Evolutionary conservation across 64 coral and sea anemone genomes (phyloP).

Genomic region (Montipora foliosa): DNA sequence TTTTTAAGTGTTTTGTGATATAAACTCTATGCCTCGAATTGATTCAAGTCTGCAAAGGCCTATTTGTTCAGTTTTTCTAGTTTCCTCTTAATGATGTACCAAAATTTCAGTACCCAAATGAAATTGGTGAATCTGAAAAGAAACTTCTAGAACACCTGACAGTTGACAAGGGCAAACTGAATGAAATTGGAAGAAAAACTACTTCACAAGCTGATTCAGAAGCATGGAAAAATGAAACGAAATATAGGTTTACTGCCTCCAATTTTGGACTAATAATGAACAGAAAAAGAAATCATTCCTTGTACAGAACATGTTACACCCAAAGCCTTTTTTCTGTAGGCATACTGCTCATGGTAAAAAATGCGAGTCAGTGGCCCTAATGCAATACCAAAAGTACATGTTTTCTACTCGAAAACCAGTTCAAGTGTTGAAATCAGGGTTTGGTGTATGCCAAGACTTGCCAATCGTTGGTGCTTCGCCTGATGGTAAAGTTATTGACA

Average conservation of each 20-base stretch:
- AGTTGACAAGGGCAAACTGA: constrained; percentile 42
- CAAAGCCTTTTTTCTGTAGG: constrained; percentile 26
- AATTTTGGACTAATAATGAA: not conserved
- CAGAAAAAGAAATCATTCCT: constrained; percentile 54
- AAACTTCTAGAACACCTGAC: not conserved
- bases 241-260: too few relatives aligned
- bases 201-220: not conserved
- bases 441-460: not conserved
- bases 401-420: too few relatives aligned
- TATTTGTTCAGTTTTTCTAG: too few relatives aligned
- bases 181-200: constrained; percentile 69
- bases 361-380: too few relatives aligned
- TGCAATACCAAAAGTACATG: too few relatives aligned
- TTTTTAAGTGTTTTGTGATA: too few relatives aligned
- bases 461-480: not conserved
- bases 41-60: too few relatives aligned
- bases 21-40: too few relatives aligned
- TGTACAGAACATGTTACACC: not conserved
- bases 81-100: too few relatives aligned
- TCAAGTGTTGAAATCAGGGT: not conserved
- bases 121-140: not conserved
- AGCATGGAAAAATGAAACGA: too few relatives aligned
- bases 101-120: not conserved
- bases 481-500: too few relatives aligned
- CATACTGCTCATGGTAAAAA: constrained; percentile 23